Conservation (phyloP, 2,113 vertebrate species). For the Nicator chloris region DNA sequence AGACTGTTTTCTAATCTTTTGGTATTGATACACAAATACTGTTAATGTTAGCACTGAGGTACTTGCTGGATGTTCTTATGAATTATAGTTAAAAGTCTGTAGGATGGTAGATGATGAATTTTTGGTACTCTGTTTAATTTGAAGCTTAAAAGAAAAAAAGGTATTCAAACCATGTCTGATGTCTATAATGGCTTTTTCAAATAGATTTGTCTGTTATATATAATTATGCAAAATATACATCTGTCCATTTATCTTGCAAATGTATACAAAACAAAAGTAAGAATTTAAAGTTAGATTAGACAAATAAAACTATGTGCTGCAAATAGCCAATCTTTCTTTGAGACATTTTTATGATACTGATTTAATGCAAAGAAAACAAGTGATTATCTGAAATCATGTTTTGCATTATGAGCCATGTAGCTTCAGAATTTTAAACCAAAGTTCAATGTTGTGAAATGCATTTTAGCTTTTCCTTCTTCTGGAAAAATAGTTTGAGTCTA, state of each 20-base stretch:
- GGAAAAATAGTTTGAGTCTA: slow-evolving; percentile 28
- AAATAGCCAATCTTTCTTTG: not conserved
- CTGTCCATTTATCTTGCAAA: not conserved
- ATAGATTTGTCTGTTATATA: not conserved
- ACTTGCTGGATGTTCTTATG: not conserved
- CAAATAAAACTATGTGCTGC: not conserved
- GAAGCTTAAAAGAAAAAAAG: not conserved
- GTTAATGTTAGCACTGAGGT: not conserved
- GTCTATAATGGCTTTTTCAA: not conserved
- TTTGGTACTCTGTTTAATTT: not conserved
- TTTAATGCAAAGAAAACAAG: slow-evolving; percentile 53
- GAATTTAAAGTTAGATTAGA: not conserved
- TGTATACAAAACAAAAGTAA: not conserved
- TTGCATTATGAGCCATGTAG: not conserved
- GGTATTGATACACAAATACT: not conserved
- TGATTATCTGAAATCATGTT: slow-evolving; percentile 22
- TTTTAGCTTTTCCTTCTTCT: slow-evolving; percentile 39
- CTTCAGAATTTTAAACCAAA: slow-evolving; percentile 16
- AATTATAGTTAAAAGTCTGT: not conserved
- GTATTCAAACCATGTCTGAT: not conserved
- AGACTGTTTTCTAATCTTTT: not conserved
- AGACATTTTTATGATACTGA: slow-evolving; percentile 29
- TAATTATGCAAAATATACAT: not conserved
- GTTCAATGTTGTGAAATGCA: slow-evolving; percentile 6
- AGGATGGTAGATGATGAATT: not conserved